Evolutionary conservation across 2,113 vertebrate species (phyloP).

Genomic region (Oophaga pumilio): DNA sequence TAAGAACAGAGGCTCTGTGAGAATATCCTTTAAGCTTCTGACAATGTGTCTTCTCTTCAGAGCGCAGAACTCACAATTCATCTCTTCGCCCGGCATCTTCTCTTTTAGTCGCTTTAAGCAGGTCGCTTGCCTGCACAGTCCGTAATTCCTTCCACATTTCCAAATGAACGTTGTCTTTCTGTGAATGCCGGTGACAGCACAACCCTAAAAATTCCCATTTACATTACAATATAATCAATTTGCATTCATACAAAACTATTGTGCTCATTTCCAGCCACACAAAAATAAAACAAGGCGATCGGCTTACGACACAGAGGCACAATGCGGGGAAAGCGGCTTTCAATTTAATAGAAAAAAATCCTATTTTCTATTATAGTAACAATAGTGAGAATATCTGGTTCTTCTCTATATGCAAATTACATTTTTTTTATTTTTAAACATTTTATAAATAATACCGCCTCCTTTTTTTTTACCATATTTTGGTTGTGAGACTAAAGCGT

Average conservation of each 20-base stretch:
- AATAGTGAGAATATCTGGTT: neutral
- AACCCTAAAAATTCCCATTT: conserved; percentile 3
- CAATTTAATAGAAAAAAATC: neutral
- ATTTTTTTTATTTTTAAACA: too few species aligned
- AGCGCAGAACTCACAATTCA: neutral
- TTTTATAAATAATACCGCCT: too few species aligned
- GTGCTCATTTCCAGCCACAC: conserved; percentile 14
- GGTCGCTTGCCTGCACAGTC: neutral
- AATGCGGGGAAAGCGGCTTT: neutral
- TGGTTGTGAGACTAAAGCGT: too few species aligned
- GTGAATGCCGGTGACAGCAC: neutral
- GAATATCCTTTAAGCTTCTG: neutral
- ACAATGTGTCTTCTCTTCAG: neutral
- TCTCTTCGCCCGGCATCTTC: neutral
- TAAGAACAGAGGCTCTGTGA: too few species aligned
- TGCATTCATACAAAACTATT: conserved; percentile 41
- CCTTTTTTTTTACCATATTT: too few species aligned
- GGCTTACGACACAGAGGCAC: neutral
- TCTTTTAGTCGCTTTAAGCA: neutral
- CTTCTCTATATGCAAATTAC: neutral
- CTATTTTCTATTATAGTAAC: neutral
- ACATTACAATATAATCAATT: conserved; percentile 45
- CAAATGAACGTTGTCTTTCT: neutral
- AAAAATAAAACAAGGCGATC: conserved; percentile 25
- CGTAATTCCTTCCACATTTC: neutral